A percentile compares a stretch with the other conserved stretches of the same genome.
Conservation (phyloP, 2,797 vertebrate species). For the Iguana delicatissima region DNA sequence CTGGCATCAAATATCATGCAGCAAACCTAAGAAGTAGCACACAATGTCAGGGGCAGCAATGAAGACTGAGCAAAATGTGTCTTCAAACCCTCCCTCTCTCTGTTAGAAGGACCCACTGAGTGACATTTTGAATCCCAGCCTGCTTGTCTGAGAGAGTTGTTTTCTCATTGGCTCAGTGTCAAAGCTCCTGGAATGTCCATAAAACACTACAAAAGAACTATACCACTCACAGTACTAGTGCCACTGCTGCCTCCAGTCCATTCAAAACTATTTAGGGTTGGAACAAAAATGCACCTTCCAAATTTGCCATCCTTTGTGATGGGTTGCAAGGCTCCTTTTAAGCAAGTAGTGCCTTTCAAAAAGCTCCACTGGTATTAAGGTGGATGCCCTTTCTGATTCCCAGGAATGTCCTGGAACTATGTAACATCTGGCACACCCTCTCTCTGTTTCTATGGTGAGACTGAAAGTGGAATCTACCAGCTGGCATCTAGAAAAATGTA, state of each 20-base stretch:
- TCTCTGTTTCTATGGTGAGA: neutral
- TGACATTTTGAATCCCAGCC: slow-evolving; percentile 43
- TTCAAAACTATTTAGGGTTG: neutral
- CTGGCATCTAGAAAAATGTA: neutral
- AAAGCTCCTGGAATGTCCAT: neutral
- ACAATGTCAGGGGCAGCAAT: neutral
- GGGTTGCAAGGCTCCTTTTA: neutral
- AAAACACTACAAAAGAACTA: neutral
- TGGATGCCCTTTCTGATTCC: no score
- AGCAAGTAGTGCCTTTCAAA: neutral
- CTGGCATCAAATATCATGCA: slow-evolving; percentile 18
- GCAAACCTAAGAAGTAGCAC: slow-evolving; percentile 42
- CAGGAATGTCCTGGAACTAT: neutral
- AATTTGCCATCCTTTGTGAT: neutral
- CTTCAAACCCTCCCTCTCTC: slow-evolving; percentile 24
- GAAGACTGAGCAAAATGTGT: slow-evolving; percentile 18
- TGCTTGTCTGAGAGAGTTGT: neutral
- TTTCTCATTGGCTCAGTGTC: neutral
- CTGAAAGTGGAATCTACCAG: neutral
- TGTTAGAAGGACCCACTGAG: slow-evolving; percentile 28
- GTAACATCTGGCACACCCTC: neutral
- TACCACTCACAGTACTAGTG: neutral
- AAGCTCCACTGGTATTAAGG: neutral
- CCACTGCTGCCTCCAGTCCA: neutral
- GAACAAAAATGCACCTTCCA: neutral